Evolutionary conservation across 2,888 invertebrate genomes (phyloP), one percentile per base, ranked within the genome.

Genomic region (Cephus pygmeus): DNA sequence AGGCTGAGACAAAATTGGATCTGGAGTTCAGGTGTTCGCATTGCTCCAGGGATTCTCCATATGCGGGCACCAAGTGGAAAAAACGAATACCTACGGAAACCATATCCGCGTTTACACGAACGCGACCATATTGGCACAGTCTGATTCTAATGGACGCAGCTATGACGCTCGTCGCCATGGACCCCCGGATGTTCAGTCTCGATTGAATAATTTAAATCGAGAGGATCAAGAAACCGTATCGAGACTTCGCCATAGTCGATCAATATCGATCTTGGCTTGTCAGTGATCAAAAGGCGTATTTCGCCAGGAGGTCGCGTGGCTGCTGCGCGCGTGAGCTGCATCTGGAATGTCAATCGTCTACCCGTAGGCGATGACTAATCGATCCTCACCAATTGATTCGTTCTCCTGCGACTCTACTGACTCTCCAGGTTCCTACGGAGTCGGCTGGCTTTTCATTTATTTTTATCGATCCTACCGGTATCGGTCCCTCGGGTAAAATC

Each of bases 331-430:
- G 40, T 40, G 40, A 40, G 40, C 40, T 40, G 40, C 40, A 40
- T 40, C 4, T 4, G 4, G 15, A 40, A 40, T 40, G 15, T 15
- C 69, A 69, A 23, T 68, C 31, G 86, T 89, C 89, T 86, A 92
- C 92, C 92, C 92, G 88, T 92, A 91, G 73, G 89, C 89, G 73
- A 92, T 90, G 75, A 90, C 87, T 73, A 89, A 90, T 81, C 91
- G 91, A 79, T 92, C 91, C 92, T 92, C 92, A 84, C 88, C 85
- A 79, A 82, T 87, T 40, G 40, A 40, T 40, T 40, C 40, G 40
- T 40, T 40, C 40, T 56, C 56, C 15, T 1, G 15, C 15, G 56
- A 56, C 56, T 56, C 56, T 56, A 56, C 56, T 56, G 56, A 56
- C 56, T 56, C 56, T 56, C 23, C 56, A 23, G 23, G 56, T 56